Conservation (phyloP, 2,113 vertebrate genomes). For the Ardeotis arabs region DNA sequence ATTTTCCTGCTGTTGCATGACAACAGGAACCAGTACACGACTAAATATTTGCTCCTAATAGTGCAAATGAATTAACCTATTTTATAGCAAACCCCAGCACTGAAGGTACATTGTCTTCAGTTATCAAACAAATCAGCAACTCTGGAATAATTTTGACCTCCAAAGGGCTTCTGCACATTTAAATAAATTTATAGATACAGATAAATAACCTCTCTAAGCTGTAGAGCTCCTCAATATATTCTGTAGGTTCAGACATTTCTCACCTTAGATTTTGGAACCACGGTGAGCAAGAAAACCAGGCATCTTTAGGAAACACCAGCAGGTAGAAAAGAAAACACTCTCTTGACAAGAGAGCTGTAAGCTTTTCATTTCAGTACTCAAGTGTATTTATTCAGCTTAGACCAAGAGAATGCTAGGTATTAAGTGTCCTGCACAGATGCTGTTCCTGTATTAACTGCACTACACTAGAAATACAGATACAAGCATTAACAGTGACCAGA, state of each 20-base stretch:
- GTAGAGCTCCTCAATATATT: not conserved
- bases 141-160: not conserved
- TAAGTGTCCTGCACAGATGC: not conserved
- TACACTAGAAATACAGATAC: not conserved
- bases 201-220: not conserved
- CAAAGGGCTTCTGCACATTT: not conserved
- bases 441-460: not conserved
- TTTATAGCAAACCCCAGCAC: not conserved
- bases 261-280: not conserved
- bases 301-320: not conserved
- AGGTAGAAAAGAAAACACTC: not conserved
- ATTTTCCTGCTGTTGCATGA: not conserved
- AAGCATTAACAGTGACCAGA: not conserved
- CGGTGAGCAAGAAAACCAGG: not conserved
- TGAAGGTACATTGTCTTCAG: not conserved
- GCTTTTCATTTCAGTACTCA: not conserved
- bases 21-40: not conserved
- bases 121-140: not conserved
- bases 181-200: not conserved
- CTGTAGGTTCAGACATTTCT: not conserved
- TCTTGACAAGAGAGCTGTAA: not conserved
- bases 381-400: not conserved
- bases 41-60: not conserved
- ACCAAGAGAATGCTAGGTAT: not conserved
- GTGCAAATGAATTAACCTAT: not conserved